phyloP scores from a whole-genome alignment of 2,888 invertebrate species.

The Trimorus sp. region DNA sequence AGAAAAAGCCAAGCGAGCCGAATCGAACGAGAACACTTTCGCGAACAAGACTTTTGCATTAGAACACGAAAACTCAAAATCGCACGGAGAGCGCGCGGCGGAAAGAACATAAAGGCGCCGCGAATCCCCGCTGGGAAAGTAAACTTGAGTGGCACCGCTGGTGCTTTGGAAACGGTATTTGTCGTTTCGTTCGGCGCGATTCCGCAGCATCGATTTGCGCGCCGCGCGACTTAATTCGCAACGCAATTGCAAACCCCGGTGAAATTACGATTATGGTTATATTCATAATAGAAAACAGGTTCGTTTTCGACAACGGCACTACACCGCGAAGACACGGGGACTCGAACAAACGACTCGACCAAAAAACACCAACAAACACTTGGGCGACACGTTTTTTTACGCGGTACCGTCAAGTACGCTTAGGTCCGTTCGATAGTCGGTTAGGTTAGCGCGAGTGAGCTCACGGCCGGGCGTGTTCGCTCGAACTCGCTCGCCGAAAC shows the following conservation, averaged over 20 bases:
- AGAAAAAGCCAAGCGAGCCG: slow-evolving; percentile 47
- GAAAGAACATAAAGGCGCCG: slow-evolving; percentile 41
- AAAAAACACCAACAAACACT: slow-evolving; percentile 58
- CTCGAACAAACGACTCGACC: slow-evolving; percentile 55
- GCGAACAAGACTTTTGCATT: slow-evolving; percentile 63
- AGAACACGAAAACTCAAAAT: slow-evolving; percentile 57
- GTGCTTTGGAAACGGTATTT: slow-evolving; percentile 69
- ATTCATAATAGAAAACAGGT: slow-evolving; percentile 68
- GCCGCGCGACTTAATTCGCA: slow-evolving; percentile 73
- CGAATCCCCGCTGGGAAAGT: slow-evolving; percentile 57
- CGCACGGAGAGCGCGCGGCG: slow-evolving; percentile 47
- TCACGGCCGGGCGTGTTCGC: slow-evolving; percentile 29
- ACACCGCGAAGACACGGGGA: slow-evolving; percentile 49
- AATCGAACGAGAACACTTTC: slow-evolving; percentile 58
- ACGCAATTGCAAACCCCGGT: slow-evolving; percentile 43
- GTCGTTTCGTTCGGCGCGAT: slow-evolving; percentile 57
- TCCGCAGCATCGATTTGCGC: slow-evolving; percentile 64
- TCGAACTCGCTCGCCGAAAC: slow-evolving; percentile 40
- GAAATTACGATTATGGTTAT: slow-evolving; percentile 70
- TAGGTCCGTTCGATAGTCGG: slow-evolving; percentile 57
- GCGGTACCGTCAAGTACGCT: slow-evolving; percentile 44
- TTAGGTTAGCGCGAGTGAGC: slow-evolving; percentile 43
- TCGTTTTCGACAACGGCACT: slow-evolving; percentile 67
- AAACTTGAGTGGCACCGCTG: slow-evolving; percentile 68
- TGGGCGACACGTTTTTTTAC: slow-evolving; percentile 53